Evolutionary conservation across 2,113 vertebrate species (phyloP).

Genomic region (Ptychochromis oligacanthus): DNA sequence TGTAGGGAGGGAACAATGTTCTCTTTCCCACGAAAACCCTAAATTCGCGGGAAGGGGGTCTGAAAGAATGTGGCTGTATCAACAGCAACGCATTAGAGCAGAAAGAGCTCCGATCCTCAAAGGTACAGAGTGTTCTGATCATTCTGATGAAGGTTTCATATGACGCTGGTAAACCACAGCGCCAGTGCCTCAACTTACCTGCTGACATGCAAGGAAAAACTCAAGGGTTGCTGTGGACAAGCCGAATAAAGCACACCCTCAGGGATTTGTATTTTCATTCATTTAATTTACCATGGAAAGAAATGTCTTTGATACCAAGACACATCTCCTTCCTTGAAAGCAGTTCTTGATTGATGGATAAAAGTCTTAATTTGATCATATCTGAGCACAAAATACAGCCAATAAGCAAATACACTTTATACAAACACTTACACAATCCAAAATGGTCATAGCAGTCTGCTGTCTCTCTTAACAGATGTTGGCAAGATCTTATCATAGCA

Average conservation of each 20-base stretch:
- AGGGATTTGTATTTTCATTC: not conserved
- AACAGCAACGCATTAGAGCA: slow-evolving; percentile 25
- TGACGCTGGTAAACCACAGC: not conserved
- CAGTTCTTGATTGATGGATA: not conserved
- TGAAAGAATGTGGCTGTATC: slow-evolving; percentile 58
- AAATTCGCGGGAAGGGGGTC: slow-evolving; percentile 12
- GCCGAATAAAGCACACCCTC: not conserved
- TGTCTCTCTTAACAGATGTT: slow-evolving; percentile 25
- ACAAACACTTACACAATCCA: slow-evolving; percentile 19
- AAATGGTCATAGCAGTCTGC: not conserved
- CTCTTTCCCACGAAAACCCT: not conserved
- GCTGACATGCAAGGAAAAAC: not conserved
- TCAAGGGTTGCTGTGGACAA: not conserved
- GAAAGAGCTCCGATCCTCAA: not conserved
- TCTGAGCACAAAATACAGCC: slow-evolving; percentile 5
- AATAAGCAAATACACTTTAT: slow-evolving; percentile 17
- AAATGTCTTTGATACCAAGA: slow-evolving; percentile 43
- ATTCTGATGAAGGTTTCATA: not conserved
- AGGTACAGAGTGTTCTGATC: slow-evolving; percentile 2
- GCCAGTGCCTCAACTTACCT: not conserved
- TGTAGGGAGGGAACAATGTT: slow-evolving; percentile 39
- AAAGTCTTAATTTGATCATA: slow-evolving; percentile 9
- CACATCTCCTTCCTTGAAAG: not conserved
- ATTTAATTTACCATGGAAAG: slow-evolving; percentile 32
- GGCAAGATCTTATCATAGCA: not conserved